Conservation (phyloP, 2,888 invertebrate species). For the Netelia melanura region DNA sequence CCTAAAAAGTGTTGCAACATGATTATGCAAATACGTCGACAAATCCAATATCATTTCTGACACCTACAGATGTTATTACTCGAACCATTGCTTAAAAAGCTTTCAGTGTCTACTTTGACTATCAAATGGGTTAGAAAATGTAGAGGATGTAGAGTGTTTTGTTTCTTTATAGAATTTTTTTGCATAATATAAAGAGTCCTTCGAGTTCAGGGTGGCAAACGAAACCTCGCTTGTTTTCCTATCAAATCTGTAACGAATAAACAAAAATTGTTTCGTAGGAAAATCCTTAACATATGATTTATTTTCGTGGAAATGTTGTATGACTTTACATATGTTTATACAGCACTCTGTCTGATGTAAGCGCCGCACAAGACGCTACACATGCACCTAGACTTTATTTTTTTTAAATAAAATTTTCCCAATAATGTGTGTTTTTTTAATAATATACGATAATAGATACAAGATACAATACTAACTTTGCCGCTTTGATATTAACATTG, state of each 20-base stretch:
- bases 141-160: not conserved
- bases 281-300: conserved; percentile 34
- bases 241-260: not conserved
- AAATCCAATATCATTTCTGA: too few species aligned
- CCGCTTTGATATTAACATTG: not conserved
- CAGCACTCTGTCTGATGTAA: conserved; percentile 12
- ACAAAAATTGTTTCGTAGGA: conserved; percentile 22
- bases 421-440: conserved; percentile 9
- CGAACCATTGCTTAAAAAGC: too few species aligned
- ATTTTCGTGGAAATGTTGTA: conserved; percentile 46
- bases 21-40: too few species aligned
- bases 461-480: conserved; percentile 10
- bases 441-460: conserved; percentile 14
- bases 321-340: conserved; percentile 47
- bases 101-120: not conserved
- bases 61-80: too few species aligned
- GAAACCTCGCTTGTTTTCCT: not conserved
- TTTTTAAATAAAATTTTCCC: conserved; percentile 13
- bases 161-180: not conserved
- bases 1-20: too few species aligned
- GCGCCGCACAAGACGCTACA: not conserved
- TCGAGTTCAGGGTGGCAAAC: not conserved
- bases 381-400: not conserved
- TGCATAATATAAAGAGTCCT: not conserved
- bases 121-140: not conserved